Conservation (phyloP, 1,140 invertebrate species). For the Nomia melanderi region DNA sequence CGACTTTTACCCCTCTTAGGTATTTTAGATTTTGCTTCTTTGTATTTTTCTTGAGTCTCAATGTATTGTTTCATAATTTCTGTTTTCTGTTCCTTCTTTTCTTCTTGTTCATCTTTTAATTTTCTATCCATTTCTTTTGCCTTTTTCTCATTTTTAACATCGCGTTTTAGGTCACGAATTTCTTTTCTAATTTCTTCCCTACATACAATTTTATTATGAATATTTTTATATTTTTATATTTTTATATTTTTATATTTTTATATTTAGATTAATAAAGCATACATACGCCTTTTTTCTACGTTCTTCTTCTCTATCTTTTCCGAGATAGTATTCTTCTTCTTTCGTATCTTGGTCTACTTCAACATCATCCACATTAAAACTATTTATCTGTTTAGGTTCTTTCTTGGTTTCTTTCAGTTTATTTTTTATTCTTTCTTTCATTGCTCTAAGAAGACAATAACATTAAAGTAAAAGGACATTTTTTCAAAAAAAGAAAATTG, state of each 20-base stretch:
- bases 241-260: slow-evolving; percentile 17
- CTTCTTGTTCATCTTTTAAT: slow-evolving; percentile 76
- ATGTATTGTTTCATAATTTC: slow-evolving; percentile 88
- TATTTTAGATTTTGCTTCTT: slow-evolving; percentile 84
- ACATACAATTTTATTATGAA: slow-evolving; percentile 50
- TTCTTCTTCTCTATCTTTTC: slow-evolving; percentile 85
- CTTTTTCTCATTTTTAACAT: slow-evolving; percentile 84
- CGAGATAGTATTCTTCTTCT: slow-evolving; percentile 85
- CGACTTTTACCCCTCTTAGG: slow-evolving; percentile 85
- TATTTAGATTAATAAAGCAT: too few relatives aligned
- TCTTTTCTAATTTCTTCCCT: slow-evolving; percentile 90
- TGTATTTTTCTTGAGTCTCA: slow-evolving; percentile 90
- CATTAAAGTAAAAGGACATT: slow-evolving; percentile 8
- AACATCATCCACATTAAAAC: slow-evolving; percentile 59
- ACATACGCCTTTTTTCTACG: slow-evolving; percentile 86
- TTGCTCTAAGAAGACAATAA: slow-evolving; percentile 69
- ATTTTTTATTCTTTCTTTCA: slow-evolving; percentile 80
- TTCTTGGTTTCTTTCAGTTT: slow-evolving; percentile 82
- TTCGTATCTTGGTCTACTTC: slow-evolving; percentile 68
- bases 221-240: slow-evolving; percentile 16
- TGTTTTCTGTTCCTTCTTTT: slow-evolving; percentile 80
- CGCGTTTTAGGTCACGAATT: slow-evolving; percentile 88
- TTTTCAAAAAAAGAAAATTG: slow-evolving; percentile 1
- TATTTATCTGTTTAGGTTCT: slow-evolving; percentile 72
- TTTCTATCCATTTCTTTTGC: slow-evolving; percentile 81